Evolutionary conservation across 1,140 invertebrate species (phyloP), one percentile per base, ranked within the genome.

Genomic region (Odontomachus brunneus): DNA sequence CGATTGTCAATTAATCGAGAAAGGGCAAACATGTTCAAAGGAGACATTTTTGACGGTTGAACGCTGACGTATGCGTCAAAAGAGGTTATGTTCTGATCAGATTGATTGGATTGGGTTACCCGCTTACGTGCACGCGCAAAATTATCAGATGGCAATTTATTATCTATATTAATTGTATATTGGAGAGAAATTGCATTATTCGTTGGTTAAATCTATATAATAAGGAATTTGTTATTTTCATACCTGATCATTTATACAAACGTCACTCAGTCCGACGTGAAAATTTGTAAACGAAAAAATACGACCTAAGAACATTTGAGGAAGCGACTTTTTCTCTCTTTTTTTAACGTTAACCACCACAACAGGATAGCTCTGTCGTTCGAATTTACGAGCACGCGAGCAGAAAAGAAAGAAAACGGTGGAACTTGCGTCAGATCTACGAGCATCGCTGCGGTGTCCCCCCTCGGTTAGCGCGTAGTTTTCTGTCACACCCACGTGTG

Each of bases 401-500:
- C 22, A 11, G 38, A 44, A 44, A 44, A 44, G 38, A 44, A 33
- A 44, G 38, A 44, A 53, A 65, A 75, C n/a, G 11, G 22, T 19
- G n/a, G 38, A 19, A 65, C 44, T 33, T 33, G 15, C 26, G 4
- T 3, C 12, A 3, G 15, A 29, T 62, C 63, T 69, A 71, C 3
- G 38, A 24, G 17, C n/a, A 3, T 11, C 15, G 29, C 9, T 11
- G 22, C 4, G 26, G 15, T 24, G 57, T 75, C 44, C n/a, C n/a
- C n/a, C n/a, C 26, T 11, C 12, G 24, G 3, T 38, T 55, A 44
- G 38, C 15, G 26, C 12, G 60, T 7, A 29, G 22, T 80, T 59
- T 69, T 80, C 63, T 69, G 51, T 80, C 75, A 80, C 65, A 26
- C 65, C 65, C 24, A 80, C 65, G 65, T 38, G 51, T 5, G 38